Evolutionary conservation across 2,888 invertebrate genomes (phyloP).

Genomic region (Zaprionus lineosus): DNA sequence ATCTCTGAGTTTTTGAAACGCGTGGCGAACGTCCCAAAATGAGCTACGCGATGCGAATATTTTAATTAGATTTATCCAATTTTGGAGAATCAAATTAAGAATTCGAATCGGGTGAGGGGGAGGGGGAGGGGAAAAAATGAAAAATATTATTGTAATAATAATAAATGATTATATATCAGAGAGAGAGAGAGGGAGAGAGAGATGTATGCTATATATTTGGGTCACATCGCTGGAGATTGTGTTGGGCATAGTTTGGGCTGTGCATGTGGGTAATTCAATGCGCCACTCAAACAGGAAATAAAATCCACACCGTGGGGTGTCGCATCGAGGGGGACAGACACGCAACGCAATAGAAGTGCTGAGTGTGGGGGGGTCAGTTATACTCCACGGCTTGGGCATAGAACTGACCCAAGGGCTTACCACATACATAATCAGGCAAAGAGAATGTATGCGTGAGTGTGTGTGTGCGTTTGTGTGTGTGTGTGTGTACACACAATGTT

Average conservation of each 20-base stretch:
- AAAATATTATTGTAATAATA: not conserved
- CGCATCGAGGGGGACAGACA: not conserved
- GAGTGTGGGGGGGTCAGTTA: slow-evolving; percentile 37
- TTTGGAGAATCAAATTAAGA: slow-evolving; percentile 39
- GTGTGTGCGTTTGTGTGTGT: no score
- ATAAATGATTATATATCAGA: no score
- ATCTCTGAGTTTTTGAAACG: slow-evolving; percentile 27
- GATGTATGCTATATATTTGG: slow-evolving; percentile 22
- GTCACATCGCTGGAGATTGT: no score
- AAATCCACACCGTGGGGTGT: slow-evolving; percentile 5
- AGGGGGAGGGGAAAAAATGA: slow-evolving; percentile 1
- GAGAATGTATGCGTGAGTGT: no score
- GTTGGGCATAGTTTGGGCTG: slow-evolving; percentile 29
- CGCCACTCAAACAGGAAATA: slow-evolving; percentile 26
- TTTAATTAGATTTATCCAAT: slow-evolving; percentile 60
- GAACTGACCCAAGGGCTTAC: slow-evolving; percentile 13
- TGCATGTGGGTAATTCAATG: not conserved
- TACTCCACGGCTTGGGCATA: slow-evolving; percentile 11
- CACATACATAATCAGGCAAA: not conserved
- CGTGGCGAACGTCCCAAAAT: slow-evolving; percentile 37
- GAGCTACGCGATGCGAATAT: slow-evolving; percentile 33
- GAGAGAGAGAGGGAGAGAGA: slow-evolving; percentile 13
- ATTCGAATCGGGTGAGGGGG: no score
- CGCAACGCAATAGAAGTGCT: slow-evolving; percentile 43
- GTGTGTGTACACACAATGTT: slow-evolving; percentile 19